Base-by-base conservation (phyloP, 2,888 invertebrate species). In the Gryllus longicercus region DNA sequence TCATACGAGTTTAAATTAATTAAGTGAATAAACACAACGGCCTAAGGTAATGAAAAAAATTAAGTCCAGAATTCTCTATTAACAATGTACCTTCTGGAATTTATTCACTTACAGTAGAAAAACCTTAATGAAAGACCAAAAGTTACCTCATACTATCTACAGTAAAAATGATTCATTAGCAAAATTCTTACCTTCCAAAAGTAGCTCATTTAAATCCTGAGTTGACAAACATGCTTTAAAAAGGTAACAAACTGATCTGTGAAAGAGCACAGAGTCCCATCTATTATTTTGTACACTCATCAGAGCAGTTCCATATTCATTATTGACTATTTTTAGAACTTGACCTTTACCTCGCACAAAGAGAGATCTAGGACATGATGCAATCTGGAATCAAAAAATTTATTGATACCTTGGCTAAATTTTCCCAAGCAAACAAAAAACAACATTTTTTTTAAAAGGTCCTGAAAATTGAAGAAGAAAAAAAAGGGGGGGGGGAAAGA, bases 231-330 rank as follows among this genome's bases (percentile, higher is more conserved):
- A 80, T 25, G 80, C 75, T 79, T 80, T 82, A 74, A 80, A 82
- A 11, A 83, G 77, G 79, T 80, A 83, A 51, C 81, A 77, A n/a
- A 83, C 82, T 78, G 83, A 84, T 23, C 85, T 83, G 82, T 85
- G 84, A 81, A 85, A 85, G 12, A 85, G 78, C 16, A 86, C 82
- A 11, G 84, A 83, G 75, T 85, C 83, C 82, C 83, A 85, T 16
- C 82, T 75, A 82, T 85, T 85, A 2, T 76, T 78, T 38, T 83
- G 82, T 49, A 85, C 83, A 77, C 83, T 81, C 23, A 84, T 85
- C 12, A 85, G 81, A 50, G 85, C 82, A 8, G 85, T 79, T 8
- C 84, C 85, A 79, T 83, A 84, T 51, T 85, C 84, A 75, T 85
- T 84, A 80, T 83, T 82, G 21, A 85, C 76, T 74, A 84, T 80